Base-by-base conservation (phyloP, 2,888 invertebrate genomes). In the Coelopa pilipes region DNA sequence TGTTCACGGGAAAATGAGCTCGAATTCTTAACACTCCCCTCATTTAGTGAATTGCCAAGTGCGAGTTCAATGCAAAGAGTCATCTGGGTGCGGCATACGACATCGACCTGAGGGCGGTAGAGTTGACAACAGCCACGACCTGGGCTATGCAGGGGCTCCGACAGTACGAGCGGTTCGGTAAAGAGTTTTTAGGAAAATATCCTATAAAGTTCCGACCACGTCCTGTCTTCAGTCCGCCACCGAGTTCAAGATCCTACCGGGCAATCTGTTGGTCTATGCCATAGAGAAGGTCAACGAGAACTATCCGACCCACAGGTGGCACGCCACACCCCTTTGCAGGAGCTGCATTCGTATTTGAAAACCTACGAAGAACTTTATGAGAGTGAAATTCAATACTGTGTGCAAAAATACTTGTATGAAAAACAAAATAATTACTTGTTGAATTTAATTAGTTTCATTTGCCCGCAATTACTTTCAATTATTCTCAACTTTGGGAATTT, bases 221-320 rank as follows among this genome's bases (percentile, higher is more conserved):
- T 55, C 78, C 24, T 82, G 82, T 82, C n/a, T 81, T 65, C 76
- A 75, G 21, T 21, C 74, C 1, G 76, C 77, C 67, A 76, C 76
- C 11, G 69, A 78, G 0, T 82, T 82, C 70, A 74, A 82, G 63
- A 79, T 77, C 49, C 77, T 74, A 70, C 82, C 81, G 9, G 82
- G 77, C 12, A 77, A 76, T 7, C 53, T 81, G 55, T 60, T 82
- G 47, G 78, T 79, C 67, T 81, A 82, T 57, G 72, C 75, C 3
- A 77, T 80, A 75, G 79, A 82, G 17, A 62, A 78, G 50, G 80
- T 80, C 1, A 81, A 82, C 50, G 74, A 76, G 11, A 82, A 80
- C 34, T 82, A 82, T 34, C 82, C 82, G 1, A 17, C 67, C 10
- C 60, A 66, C 0, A 78, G 71, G n/a, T 79, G 82, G 82, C 82